Evolutionary conservation across 2,113 vertebrate genomes (phyloP), one percentile per base, ranked within the genome.

Genomic region (Cercocebus atys): DNA sequence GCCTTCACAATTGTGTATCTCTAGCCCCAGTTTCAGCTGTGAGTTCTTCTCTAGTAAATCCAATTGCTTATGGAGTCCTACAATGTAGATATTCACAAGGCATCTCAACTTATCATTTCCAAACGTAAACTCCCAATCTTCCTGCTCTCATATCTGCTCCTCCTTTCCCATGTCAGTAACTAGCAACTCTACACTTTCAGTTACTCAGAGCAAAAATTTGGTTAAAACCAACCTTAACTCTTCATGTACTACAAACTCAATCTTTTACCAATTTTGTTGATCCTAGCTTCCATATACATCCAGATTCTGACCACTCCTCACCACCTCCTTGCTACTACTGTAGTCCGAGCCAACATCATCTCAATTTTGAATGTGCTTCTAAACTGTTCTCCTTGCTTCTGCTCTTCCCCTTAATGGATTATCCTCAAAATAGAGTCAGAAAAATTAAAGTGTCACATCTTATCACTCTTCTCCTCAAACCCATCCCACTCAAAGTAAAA

Each of bases 241-340:
- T 92, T 79, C 61, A 79, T 40, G 85, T 0, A 50, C 52, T 75
- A 96, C 35, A 92, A 40, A 88, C 35, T 30, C 68, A 52, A 47
- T 66, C 66, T 90, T 92, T 52, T 35, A 88, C 55, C 16, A 79
- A 68, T 43, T 82, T 35, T 68, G 59, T 2, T 52, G 45, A 87
- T 78, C 70, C 64, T 72, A 55, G 18, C 59, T 94, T 92, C 68
- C 55, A 75, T 76, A n/a, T 59, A 14, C 7, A 38, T 38, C 68
- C 86, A 88, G 55, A 88, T 8, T 70, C 55, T 57, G 43, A 91
- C 18, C 23, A 22, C 1, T 59, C 35, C 61, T 83, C 20, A 52
- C 23, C 18, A 82, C 50, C 38, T 64, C 27, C 35, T 35, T 9
- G 8, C 68, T 72, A 32, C 32, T 5, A 22, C 6, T 35, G 43